These are phyloP conservation scores for Oxyteleia sp. DNA, from an alignment of 2,888 invertebrate genomes.

Conservation along the genomic window DNA sequence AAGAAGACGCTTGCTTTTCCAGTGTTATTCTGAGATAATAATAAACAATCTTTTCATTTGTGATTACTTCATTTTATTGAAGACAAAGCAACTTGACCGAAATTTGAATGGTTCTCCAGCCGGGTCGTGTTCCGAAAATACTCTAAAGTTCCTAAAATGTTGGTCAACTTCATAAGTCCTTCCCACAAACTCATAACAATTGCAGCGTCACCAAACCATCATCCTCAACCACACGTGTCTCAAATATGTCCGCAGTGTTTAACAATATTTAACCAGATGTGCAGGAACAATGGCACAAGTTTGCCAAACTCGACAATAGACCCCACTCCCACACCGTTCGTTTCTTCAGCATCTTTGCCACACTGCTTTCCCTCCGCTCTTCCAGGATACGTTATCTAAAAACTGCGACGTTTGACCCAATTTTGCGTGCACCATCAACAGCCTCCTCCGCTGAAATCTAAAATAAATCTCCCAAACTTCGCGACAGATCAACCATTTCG, in stretches of 20 bases:
- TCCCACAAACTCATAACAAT: too few species aligned
- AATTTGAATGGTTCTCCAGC: too few species aligned
- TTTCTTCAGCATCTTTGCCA: constrained; percentile 2
- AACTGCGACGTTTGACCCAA: not conserved
- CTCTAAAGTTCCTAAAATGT: too few species aligned
- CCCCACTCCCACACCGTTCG: constrained; percentile 24
- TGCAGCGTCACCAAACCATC: too few species aligned
- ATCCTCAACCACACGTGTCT: not conserved
- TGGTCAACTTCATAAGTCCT: too few species aligned
- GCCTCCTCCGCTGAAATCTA: not conserved
- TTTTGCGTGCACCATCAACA: not conserved
- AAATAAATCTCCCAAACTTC: not conserved
- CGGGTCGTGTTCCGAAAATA: too few species aligned
- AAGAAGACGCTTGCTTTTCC: too few species aligned
- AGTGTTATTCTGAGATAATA: too few species aligned
- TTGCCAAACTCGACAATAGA: constrained; percentile 42
- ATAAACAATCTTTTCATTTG: too few species aligned
- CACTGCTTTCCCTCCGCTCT: constrained; percentile 9
- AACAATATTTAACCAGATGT: constrained; percentile 47
- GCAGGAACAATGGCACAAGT: constrained; percentile 38
- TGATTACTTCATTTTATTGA: too few species aligned
- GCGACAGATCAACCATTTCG: not conserved
- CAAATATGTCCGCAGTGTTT: constrained; percentile 36
- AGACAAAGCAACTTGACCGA: too few species aligned
- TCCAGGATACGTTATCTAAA: not conserved